A percentile compares a stretch with the other conserved stretches of the same genome.
These are phyloP conservation scores for Channallabes apus DNA, from an alignment of 2,797 vertebrate genomes.

Conservation along the genomic window DNA sequence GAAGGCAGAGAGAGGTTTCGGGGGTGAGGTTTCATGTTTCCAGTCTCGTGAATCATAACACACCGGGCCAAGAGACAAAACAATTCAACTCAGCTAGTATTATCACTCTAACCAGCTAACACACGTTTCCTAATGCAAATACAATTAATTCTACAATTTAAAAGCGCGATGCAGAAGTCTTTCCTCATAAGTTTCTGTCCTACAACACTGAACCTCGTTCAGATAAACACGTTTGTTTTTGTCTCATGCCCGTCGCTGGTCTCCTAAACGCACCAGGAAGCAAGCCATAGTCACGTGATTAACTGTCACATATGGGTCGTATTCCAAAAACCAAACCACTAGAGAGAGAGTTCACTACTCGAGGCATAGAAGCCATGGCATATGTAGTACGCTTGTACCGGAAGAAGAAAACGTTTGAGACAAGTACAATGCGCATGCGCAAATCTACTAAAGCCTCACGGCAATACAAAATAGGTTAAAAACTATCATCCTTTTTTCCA, in stretches of 20 bases:
- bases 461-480: neutral
- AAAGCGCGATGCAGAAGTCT: neutral
- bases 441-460: neutral
- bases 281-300: constrained; percentile 45
- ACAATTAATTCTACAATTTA: neutral
- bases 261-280: constrained; percentile 33
- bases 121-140: neutral
- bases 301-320: neutral
- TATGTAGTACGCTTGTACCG: neutral
- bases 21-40: constrained; percentile 64
- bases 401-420: neutral
- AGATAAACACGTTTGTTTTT: constrained; percentile 31
- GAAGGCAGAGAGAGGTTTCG: constrained; percentile 52
- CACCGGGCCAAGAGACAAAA: neutral
- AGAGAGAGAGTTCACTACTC: neutral
- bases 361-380: neutral
- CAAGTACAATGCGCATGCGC: neutral
- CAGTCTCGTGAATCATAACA: constrained; percentile 50
- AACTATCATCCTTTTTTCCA: neutral
- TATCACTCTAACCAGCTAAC: neutral
- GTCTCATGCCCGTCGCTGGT: constrained; percentile 8
- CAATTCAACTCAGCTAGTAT: neutral
- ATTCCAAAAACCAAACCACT: neutral
- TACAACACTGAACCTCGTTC: too few species aligned
- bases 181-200: neutral